These are phyloP conservation scores for Geophilus truncorum DNA, from an alignment of 2,888 invertebrate species.

Conservation along the genomic window DNA sequence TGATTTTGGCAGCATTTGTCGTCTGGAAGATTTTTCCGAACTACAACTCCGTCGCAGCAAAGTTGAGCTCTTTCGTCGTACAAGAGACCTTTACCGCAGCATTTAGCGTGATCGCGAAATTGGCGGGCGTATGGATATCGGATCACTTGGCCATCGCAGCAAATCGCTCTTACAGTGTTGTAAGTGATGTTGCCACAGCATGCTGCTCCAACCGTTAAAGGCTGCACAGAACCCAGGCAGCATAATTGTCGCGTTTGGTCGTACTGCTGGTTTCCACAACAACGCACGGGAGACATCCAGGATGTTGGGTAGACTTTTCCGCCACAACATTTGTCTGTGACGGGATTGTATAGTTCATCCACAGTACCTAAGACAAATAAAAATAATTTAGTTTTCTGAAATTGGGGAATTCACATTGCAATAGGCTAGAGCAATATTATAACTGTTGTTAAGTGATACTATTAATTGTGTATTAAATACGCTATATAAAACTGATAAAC, in stretches of 20 bases:
- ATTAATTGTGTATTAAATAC: no score
- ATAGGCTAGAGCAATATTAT: no score
- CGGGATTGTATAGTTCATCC: slow-evolving; percentile 29
- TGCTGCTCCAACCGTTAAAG: background rate
- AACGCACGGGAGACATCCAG: slow-evolving; percentile 28
- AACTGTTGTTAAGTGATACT: no score
- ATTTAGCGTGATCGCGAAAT: slow-evolving; percentile 20
- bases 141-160: slow-evolving; percentile 9
- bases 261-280: slow-evolving; percentile 25
- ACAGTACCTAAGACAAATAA: slow-evolving; percentile 11
- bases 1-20: slow-evolving; percentile 14
- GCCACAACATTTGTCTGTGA: slow-evolving; percentile 28
- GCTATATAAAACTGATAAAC: no score
- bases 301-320: slow-evolving; percentile 23
- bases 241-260: slow-evolving; percentile 14
- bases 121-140: background rate
- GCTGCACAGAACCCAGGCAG: background rate
- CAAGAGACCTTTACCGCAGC: slow-evolving; percentile 15
- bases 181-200: slow-evolving; percentile 30
- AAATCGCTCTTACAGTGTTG: slow-evolving; percentile 21
- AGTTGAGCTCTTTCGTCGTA: slow-evolving; percentile 29
- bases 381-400: background rate
- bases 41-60: slow-evolving; percentile 29
- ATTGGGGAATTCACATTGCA: no score
- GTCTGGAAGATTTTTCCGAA: background rate